phyloP scores from a whole-genome alignment of 2,888 invertebrate genomes.

The Catocala sponsa region DNA sequence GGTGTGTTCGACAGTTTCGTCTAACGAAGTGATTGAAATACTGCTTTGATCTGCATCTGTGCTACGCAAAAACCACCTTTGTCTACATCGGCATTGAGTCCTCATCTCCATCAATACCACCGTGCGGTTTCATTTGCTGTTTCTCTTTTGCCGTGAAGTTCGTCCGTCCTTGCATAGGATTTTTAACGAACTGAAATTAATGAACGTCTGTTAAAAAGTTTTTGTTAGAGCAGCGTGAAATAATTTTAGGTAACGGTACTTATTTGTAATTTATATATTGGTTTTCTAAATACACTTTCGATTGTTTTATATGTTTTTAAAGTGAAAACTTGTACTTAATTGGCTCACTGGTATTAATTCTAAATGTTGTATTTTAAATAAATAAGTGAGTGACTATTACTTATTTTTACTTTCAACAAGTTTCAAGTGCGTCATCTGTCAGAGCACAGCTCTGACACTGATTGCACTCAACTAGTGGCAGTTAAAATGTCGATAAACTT shows the following conservation, averaged over 20 bases:
- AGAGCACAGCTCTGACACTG: conserved; percentile 8
- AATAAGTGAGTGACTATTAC: neutral
- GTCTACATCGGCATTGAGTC: conserved; percentile 29
- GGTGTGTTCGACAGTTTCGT: conserved; percentile 73
- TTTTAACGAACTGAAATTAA: conserved; percentile 31
- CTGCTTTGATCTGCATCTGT: conserved; percentile 71
- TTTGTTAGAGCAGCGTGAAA: too few relatives aligned
- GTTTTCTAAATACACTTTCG: too few relatives aligned
- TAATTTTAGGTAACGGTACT: too few relatives aligned
- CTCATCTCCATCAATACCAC: conserved; percentile 29
- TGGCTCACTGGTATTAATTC: too few relatives aligned
- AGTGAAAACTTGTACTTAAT: too few relatives aligned
- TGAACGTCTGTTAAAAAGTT: too few relatives aligned
- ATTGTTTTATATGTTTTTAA: too few relatives aligned
- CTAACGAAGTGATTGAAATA: conserved; percentile 84
- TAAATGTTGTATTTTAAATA: too few relatives aligned
- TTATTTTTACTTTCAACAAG: neutral
- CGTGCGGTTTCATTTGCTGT: conserved; percentile 38
- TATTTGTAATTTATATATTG: too few relatives aligned
- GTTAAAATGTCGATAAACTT: conserved; percentile 48
- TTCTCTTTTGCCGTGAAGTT: conserved; percentile 48
- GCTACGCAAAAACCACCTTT: conserved; percentile 49
- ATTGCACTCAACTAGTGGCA: conserved; percentile 22
- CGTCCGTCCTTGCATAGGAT: conserved; percentile 37
- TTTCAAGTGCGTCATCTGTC: neutral